Evolutionary conservation across 2,113 vertebrate genomes (phyloP).

Genomic region (Chloropsis hardwickii): DNA sequence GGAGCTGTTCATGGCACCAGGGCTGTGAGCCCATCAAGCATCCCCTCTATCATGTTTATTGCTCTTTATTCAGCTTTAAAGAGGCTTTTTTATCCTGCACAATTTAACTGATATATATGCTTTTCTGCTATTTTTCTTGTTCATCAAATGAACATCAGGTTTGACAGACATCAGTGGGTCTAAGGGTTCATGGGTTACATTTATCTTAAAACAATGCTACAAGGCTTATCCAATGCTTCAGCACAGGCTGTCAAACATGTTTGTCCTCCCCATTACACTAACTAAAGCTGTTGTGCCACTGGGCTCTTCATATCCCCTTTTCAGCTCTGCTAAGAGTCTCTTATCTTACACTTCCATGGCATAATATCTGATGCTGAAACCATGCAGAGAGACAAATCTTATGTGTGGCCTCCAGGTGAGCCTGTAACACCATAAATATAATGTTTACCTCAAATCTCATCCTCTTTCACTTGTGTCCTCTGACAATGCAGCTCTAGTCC

Average conservation of each 20-base stretch:
- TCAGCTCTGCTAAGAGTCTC: not conserved
- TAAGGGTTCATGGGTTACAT: not conserved
- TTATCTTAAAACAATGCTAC: not conserved
- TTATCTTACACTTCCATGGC: not conserved
- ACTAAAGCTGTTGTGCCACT: not conserved
- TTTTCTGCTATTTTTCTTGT: not conserved
- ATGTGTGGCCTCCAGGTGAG: not conserved
- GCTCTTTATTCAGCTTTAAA: slow-evolving; percentile 18
- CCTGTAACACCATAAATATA: not conserved
- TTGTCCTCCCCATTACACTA: not conserved
- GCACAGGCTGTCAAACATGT: not conserved
- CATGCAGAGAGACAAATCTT: not conserved
- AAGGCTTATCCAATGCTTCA: not conserved
- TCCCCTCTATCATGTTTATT: not conserved
- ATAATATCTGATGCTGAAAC: not conserved
- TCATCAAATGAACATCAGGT: not conserved
- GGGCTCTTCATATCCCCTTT: not conserved
- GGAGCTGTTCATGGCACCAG: not conserved
- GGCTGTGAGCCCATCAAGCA: not conserved
- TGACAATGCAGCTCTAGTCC: not conserved
- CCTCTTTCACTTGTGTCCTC: not conserved
- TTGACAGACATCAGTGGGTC: not conserved
- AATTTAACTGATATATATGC: slow-evolving; percentile 5
- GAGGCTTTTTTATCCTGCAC: not conserved
- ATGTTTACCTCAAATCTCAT: not conserved